Evolutionary conservation across 1,140 invertebrate species (phyloP).

Genomic region (Harlomillsia oculata): DNA sequence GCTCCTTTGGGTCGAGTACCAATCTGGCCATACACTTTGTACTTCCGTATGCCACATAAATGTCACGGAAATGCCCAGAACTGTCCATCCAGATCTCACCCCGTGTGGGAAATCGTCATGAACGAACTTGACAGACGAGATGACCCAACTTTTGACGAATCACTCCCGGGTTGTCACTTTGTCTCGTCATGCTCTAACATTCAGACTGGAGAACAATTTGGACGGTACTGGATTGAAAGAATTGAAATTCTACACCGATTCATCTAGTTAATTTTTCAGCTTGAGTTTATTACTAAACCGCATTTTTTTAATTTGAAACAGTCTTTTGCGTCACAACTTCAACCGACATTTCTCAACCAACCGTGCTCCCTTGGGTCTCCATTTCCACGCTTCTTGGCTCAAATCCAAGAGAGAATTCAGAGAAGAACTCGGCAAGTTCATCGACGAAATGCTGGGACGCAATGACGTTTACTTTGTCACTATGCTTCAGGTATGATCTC

Average conservation of each 20-base stretch:
- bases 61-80: constrained; percentile 88
- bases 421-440: constrained; percentile 83
- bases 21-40: constrained; percentile 77
- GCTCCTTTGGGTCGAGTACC: constrained; percentile 76
- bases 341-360: constrained; percentile 85
- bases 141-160: constrained; percentile 81
- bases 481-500: constrained; percentile 58
- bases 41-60: constrained; percentile 78
- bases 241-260: too few relatives aligned
- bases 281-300: background rate
- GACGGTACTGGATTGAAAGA: constrained; percentile 44
- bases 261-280: too few relatives aligned
- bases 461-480: constrained; percentile 92
- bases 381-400: constrained; percentile 91
- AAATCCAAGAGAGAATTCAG: constrained; percentile 89
- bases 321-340: constrained; percentile 81
- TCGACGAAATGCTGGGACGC: constrained; percentile 79
- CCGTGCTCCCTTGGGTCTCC: constrained; percentile 83
- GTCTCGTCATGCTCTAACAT: constrained; percentile 86
- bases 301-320: constrained; percentile 23
- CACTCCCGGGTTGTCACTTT: constrained; percentile 53
- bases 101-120: constrained; percentile 93
- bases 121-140: constrained; percentile 85
- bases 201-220: constrained; percentile 77
- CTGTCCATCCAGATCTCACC: constrained; percentile 78